A percentile compares a stretch with the other conserved stretches of the same genome.
phyloP scores from a whole-genome alignment of 1,140 invertebrate genomes.

The Drosophila bipectinata region DNA sequence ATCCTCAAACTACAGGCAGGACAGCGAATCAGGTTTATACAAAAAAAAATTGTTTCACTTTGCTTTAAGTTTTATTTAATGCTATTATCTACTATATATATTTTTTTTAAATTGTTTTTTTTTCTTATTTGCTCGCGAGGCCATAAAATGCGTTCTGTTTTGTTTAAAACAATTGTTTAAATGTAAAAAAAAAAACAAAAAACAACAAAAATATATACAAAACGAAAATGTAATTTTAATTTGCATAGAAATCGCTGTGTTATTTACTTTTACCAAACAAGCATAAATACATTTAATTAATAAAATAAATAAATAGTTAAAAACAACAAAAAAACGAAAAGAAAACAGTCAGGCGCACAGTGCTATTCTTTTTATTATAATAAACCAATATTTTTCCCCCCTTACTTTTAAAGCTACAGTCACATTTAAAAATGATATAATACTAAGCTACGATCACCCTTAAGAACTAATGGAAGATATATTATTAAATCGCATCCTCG shows the following conservation, averaged over 20 bases:
- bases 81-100: slow-evolving; percentile 12
- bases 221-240: slow-evolving; percentile 62
- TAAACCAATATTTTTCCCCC: slow-evolving; percentile 4
- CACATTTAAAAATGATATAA: slow-evolving; percentile 16
- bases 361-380: slow-evolving; percentile 53
- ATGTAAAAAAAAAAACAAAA: slow-evolving; percentile 23
- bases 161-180: slow-evolving; percentile 38
- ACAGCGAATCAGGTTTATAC: slow-evolving; percentile 1
- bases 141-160: slow-evolving; percentile 64
- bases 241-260: slow-evolving; percentile 67
- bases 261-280: slow-evolving; percentile 73
- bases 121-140: slow-evolving; percentile 49
- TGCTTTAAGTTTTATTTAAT: slow-evolving; percentile 21
- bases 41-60: slow-evolving; percentile 10
- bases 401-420: slow-evolving; percentile 21
- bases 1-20: slow-evolving; percentile 7
- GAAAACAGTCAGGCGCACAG: slow-evolving; percentile 66
- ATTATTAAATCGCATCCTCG: slow-evolving; percentile 41
- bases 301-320: slow-evolving; percentile 31
- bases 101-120: slow-evolving; percentile 16
- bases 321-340: slow-evolving; percentile 15
- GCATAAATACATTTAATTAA: slow-evolving; percentile 50
- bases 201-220: slow-evolving; percentile 30
- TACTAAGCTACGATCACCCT: slow-evolving; percentile 4
- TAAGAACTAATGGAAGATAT: slow-evolving; percentile 11